These are phyloP conservation scores for Hyperopisus bebe DNA, from an alignment of 2,113 vertebrate genomes.

Conservation along the genomic window DNA sequence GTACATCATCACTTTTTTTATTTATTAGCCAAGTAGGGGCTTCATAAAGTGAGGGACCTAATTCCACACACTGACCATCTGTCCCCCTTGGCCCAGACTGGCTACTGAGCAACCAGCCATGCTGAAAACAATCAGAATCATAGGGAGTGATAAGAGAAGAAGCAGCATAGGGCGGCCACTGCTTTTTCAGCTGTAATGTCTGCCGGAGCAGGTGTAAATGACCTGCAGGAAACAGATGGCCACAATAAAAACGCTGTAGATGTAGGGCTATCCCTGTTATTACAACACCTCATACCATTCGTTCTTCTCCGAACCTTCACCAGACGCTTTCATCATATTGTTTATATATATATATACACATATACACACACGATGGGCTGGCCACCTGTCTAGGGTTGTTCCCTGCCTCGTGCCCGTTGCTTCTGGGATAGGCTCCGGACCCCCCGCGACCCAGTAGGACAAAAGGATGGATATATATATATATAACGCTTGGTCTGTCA, in stretches of 20 bases:
- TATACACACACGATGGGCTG: too few species aligned
- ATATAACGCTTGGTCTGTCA: neutral
- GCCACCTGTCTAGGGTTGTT: too few species aligned
- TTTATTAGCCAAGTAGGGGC: conserved; percentile 33
- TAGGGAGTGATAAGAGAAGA: conserved; percentile 46
- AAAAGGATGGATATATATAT: too few species aligned
- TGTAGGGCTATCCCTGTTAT: conserved; percentile 27
- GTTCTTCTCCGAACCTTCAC: conserved; percentile 34
- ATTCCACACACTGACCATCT: conserved; percentile 46
- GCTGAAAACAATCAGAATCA: conserved; percentile 45
- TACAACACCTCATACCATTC: conserved; percentile 40
- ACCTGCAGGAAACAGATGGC: conserved; percentile 53
- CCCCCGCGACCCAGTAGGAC: too few species aligned
- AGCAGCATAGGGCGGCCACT: neutral
- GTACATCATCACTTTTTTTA: conserved; percentile 37
- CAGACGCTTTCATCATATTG: neutral
- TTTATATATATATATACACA: too few species aligned
- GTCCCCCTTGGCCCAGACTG: conserved; percentile 38
- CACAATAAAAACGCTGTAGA: conserved; percentile 41
- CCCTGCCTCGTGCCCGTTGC: too few species aligned
- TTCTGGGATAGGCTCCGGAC: too few species aligned
- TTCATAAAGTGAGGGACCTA: conserved; percentile 39
- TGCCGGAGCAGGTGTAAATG: conserved; percentile 45
- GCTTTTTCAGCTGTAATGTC: conserved; percentile 33
- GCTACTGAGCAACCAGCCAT: conserved; percentile 38